Evolutionary conservation across 2,113 vertebrate species (phyloP), one percentile per base, ranked within the genome.

Genomic region (Gopherus evgoodei): DNA sequence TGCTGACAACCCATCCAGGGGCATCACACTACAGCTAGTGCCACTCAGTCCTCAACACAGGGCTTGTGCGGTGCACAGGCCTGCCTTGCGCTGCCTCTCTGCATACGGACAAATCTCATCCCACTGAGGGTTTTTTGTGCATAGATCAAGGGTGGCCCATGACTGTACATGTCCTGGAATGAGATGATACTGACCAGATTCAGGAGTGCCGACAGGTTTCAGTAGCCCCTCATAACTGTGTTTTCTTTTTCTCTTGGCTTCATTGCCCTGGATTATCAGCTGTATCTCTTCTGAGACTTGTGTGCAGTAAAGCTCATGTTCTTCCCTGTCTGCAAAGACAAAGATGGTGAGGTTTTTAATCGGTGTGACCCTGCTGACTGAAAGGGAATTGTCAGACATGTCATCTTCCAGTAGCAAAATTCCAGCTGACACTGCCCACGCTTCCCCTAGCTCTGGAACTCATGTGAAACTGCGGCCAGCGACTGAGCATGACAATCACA

Each of bases 91-190:
- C 14, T 65, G 62, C 16, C 59, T 25, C n/a, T 72, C n/a, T 42
- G 38, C 38, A 4, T 2, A 17, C 19, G 59, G 5, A 16, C 44
- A 25, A 35, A 2, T 14, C 42, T 52, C 1, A 0, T 4, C 6
- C 6, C 0, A 2, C 0, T 31, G 1, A 2, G 2, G 35, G 3
- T 65, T 29, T 6, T 76, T 69, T 24, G 0, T 11, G 8, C 0
- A 0, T 76, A 69, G 22, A 52, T 8, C 81, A 27, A 42, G 5
- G 22, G n/a, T 42, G 38, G 24, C 81, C 38, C 24, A 44, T 0
- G 22, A 0, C 7, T 17, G 17, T 76, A 81, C 79, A 11, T 4
- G 0, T 25, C 10, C 2, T 5, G 6, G 17, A 47, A 27, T 3
- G 54, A 35, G 49, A 19, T 76, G 29, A 4, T 90, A 91, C 97